Evolutionary conservation across 2,113 vertebrate species (phyloP).

Genomic region (Rhea americana): DNA sequence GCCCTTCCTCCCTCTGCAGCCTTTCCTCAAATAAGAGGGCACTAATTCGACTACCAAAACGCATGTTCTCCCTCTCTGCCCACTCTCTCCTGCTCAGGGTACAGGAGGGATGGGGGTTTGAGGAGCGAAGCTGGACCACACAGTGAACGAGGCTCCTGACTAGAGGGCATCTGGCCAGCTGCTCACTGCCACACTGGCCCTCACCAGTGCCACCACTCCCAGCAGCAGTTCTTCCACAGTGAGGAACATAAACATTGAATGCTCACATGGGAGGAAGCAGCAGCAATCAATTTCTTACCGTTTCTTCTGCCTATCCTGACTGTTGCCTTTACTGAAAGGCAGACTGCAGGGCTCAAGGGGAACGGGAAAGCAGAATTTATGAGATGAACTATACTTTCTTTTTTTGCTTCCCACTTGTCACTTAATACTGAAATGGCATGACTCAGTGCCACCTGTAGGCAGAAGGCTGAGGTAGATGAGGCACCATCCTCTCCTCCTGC

Average conservation of each 20-base stretch:
- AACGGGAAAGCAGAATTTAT: neutral
- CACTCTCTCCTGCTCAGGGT: neutral
- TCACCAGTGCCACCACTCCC: neutral
- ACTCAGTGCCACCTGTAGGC: too few relatives aligned
- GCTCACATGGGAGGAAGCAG: neutral
- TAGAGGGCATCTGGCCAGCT: neutral
- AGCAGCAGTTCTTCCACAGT: neutral
- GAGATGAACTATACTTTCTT: neutral
- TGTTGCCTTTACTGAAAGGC: neutral
- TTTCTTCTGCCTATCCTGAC: neutral
- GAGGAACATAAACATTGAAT: neutral
- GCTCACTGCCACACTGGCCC: neutral
- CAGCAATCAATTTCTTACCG: neutral
- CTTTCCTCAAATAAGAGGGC: neutral
- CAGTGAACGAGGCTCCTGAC: neutral
- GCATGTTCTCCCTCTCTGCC: too few relatives aligned
- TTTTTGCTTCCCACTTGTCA: neutral
- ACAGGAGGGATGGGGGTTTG: neutral
- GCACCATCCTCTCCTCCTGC: neutral
- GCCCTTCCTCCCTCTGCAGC: neutral
- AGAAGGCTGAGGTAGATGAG: too few relatives aligned
- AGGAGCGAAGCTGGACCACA: too few relatives aligned
- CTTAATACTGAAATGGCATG: neutral
- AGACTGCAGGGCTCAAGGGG: neutral
- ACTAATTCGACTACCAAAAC: neutral